Evolutionary conservation across 2,888 invertebrate species (phyloP).

Genomic region (Deilephila porcellus): DNA sequence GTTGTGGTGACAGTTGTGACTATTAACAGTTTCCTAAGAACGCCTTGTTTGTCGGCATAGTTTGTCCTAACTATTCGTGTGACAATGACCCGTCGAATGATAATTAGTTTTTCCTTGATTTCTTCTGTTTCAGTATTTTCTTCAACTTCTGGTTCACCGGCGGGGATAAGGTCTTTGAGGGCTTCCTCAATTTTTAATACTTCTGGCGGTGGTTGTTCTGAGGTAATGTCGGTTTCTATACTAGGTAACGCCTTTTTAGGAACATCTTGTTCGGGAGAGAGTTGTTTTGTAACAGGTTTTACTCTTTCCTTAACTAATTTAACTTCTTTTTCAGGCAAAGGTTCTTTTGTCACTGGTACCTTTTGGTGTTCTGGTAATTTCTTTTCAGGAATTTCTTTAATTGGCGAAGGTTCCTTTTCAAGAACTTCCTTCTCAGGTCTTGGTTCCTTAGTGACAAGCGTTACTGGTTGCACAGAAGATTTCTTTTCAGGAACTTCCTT

Average conservation of each 20-base stretch:
- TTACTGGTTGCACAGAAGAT: no score
- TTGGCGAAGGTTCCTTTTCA: no score
- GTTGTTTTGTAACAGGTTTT: not conserved
- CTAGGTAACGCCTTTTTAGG: no score
- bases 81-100: conserved; percentile 36
- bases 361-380: no score
- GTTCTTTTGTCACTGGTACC: no score
- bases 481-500: no score
- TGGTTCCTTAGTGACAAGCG: no score
- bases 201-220: not conserved
- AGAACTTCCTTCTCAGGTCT: no score
- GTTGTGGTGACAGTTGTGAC: conserved; percentile 45
- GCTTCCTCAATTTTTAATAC: not conserved
- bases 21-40: conserved; percentile 47
- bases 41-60: conserved; percentile 43
- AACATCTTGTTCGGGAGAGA: not conserved
- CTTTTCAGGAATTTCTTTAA: no score
- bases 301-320: not conserved
- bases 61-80: conserved; percentile 42
- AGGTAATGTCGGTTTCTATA: not conserved
- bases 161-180: conserved; percentile 8
- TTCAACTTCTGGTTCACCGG: conserved; percentile 12
- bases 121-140: conserved; percentile 38
- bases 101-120: conserved; percentile 36
- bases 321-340: no score